Conservation (phyloP, 2,113 vertebrate genomes). For the Erinaceus europaeus region DNA sequence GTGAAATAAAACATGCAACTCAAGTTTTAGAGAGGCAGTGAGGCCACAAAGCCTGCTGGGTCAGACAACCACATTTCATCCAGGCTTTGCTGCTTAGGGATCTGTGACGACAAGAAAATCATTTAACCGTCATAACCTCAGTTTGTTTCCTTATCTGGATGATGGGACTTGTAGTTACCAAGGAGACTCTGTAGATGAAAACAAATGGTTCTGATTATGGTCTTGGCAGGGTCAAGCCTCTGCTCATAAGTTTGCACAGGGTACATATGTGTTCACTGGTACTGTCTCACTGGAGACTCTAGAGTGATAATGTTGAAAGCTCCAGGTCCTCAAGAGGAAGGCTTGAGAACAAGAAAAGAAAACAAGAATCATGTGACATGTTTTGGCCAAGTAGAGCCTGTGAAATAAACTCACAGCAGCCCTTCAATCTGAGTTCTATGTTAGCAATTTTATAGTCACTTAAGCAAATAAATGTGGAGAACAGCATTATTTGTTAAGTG, state of each 20-base stretch:
- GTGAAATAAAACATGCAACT: not conserved
- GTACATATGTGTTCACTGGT: not conserved
- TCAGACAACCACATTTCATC: not conserved
- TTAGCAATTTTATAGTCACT: constrained; percentile 50
- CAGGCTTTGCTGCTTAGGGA: not conserved
- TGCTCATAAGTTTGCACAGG: not conserved
- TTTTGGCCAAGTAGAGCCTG: not conserved
- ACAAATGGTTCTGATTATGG: not conserved
- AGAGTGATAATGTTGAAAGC: not conserved
- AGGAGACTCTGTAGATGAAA: not conserved
- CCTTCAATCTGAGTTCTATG: not conserved
- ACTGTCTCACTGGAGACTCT: not conserved
- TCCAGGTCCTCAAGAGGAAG: not conserved
- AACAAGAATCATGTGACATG: not conserved
- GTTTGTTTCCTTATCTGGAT: not conserved
- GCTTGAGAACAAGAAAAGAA: not conserved
- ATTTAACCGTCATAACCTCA: not conserved
- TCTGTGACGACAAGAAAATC: not conserved
- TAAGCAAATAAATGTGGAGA: constrained; percentile 46
- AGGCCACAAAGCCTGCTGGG: not conserved
- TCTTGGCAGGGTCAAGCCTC: not conserved
- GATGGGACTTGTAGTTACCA: not conserved
- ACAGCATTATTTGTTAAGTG: not conserved
- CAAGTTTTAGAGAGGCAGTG: not conserved
- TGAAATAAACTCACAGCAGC: not conserved